phyloP scores from a whole-genome alignment of 2,113 vertebrate genomes.

The Rutilus rutilus region DNA sequence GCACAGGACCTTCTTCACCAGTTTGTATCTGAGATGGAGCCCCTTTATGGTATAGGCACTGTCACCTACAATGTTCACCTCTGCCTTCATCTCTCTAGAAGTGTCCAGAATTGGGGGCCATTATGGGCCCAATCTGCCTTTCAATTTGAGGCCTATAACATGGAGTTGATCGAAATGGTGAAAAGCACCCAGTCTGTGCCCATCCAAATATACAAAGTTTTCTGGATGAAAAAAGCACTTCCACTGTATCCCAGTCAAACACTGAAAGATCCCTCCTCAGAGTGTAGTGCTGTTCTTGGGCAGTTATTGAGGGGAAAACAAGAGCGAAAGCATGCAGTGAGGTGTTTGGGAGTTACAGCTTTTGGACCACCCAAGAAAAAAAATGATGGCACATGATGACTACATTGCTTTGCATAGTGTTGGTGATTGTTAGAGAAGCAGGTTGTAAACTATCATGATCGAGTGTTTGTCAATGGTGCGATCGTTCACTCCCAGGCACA shows the following conservation, averaged over 20 bases:
- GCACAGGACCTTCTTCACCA: constrained; percentile 22
- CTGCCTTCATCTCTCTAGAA: constrained; percentile 29
- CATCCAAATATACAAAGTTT: constrained; percentile 17
- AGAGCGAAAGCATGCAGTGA: constrained; percentile 15
- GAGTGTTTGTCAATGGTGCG: constrained; percentile 8
- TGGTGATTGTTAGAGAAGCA: constrained; percentile 11
- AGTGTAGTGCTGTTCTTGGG: not conserved
- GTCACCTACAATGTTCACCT: constrained; percentile 33
- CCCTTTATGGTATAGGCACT: constrained; percentile 29
- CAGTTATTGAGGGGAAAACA: constrained; percentile 3
- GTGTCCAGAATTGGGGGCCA: constrained; percentile 17
- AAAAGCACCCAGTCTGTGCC: constrained; percentile 24
- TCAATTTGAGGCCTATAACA: constrained; percentile 24
- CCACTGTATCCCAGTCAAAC: constrained; percentile 10
- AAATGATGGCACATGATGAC: constrained; percentile 8
- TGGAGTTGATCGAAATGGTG: not conserved
- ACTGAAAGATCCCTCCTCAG: constrained; percentile 11
- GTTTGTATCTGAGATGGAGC: constrained; percentile 43
- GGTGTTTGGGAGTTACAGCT: constrained; percentile 5
- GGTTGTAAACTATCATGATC: too few relatives aligned
- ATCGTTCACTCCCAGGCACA: constrained; percentile 9
- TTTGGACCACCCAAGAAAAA: constrained; percentile 18
- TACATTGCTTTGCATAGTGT: constrained; percentile 25
- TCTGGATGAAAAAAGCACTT: constrained; percentile 25
- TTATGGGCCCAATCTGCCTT: constrained; percentile 29